Percentiles rank a stretch among this genome's conserved stretches.
phyloP scores from a whole-genome alignment of 2,797 vertebrate species.

The Sphenodon punctatus region DNA sequence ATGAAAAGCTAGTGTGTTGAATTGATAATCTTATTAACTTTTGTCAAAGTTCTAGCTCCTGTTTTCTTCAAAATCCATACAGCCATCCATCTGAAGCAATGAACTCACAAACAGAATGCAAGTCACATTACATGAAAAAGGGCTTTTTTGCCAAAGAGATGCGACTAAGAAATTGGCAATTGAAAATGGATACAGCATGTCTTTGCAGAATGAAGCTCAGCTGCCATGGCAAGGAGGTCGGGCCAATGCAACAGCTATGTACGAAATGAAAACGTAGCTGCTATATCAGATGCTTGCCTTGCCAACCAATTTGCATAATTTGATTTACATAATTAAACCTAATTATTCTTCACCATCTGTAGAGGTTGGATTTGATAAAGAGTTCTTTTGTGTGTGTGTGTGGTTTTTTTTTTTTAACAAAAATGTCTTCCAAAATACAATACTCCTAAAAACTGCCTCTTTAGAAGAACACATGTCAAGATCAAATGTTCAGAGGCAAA shows the following conservation, averaged over 20 bases:
- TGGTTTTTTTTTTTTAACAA: background rate
- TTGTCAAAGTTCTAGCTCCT: constrained; percentile 1
- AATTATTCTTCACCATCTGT: constrained; percentile 40
- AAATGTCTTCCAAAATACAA: background rate
- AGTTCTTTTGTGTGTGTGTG: too few species aligned
- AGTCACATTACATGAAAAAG: background rate
- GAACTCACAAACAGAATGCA: background rate
- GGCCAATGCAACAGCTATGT: constrained; percentile 27
- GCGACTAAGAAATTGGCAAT: constrained; percentile 8
- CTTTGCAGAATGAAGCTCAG: constrained; percentile 12
- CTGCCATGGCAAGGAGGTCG: constrained; percentile 38
- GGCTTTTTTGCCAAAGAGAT: background rate
- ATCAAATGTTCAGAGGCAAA: background rate
- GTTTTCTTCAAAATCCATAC: constrained; percentile 21
- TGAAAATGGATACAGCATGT: constrained; percentile 38
- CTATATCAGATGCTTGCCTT: constrained; percentile 2
- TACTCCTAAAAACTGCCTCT: background rate
- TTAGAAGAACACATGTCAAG: background rate
- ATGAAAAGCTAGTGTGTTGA: background rate
- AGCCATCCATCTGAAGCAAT: constrained; percentile 46
- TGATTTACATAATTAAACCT: constrained; percentile 46
- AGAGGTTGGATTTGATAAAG: background rate
- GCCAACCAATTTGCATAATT: constrained; percentile 21
- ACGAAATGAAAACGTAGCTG: constrained; percentile 4
- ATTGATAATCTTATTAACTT: constrained; percentile 28